phyloP scores from a whole-genome alignment of 2,113 vertebrate genomes.

The human (Homo sapiens) region DNA sequence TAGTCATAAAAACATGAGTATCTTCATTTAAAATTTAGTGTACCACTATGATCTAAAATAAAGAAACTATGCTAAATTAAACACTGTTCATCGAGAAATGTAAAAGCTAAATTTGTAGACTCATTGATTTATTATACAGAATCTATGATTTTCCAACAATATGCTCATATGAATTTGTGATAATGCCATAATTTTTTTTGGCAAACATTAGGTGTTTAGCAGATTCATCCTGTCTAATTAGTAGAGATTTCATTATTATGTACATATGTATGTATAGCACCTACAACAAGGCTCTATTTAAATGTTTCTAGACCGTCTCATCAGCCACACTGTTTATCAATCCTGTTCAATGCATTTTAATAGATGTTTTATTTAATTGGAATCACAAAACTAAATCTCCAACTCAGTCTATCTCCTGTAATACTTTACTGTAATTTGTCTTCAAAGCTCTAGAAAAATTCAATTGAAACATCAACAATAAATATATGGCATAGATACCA shows the following conservation, averaged over 20 bases:
- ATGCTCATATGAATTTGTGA: slow-evolving; percentile 27
- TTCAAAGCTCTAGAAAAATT: slow-evolving; percentile 13
- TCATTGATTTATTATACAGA: background rate
- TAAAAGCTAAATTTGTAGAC: background rate
- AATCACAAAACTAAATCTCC: slow-evolving; percentile 28
- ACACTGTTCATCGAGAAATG: background rate
- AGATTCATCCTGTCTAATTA: slow-evolving; percentile 8
- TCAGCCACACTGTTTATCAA: background rate
- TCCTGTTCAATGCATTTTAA: slow-evolving; percentile 17
- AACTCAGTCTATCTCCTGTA: background rate
- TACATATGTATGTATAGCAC: background rate
- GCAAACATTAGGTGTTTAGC: background rate
- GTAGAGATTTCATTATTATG: background rate
- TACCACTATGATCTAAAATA: background rate
- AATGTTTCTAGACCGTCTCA: background rate
- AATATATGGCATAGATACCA: background rate
- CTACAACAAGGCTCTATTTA: background rate
- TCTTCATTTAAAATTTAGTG: background rate
- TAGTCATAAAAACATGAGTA: background rate
- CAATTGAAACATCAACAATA: background rate
- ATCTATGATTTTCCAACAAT: slow-evolving; percentile 36
- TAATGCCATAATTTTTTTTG: background rate
- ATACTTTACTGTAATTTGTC: background rate
- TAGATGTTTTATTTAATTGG: background rate
- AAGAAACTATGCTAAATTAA: background rate